phyloP scores from a whole-genome alignment of 2,797 vertebrate genomes.

The Pseudochirops corinnae region DNA sequence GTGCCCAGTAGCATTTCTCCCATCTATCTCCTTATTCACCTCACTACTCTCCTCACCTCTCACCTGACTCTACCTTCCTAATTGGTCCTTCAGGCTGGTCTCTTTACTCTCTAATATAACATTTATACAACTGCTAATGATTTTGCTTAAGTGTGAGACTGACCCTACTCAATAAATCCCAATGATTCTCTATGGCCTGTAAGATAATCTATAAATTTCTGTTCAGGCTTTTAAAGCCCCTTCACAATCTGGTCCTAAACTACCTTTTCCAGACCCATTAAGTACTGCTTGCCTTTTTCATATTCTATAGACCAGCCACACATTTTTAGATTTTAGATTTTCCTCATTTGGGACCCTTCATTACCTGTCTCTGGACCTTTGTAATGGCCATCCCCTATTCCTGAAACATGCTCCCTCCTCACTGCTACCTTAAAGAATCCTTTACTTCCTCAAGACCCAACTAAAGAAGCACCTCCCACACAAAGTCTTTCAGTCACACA shows the following conservation, averaged over 20 bases:
- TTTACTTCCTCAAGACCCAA: not conserved
- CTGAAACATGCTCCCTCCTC: not conserved
- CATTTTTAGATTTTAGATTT: too few relatives aligned
- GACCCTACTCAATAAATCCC: not conserved
- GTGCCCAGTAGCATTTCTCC: not conserved
- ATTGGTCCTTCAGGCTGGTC: not conserved
- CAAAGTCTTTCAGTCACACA: not conserved
- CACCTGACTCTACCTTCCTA: not conserved
- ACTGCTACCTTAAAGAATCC: not conserved
- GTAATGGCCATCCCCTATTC: not conserved
- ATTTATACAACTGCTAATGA: not conserved
- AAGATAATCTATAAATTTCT: not conserved
- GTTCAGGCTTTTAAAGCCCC: not conserved
- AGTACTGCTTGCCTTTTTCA: not conserved
- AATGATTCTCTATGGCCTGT: not conserved
- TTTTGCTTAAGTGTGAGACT: not conserved
- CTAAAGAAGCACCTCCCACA: not conserved
- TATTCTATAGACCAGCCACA: not conserved
- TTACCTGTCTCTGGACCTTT: not conserved
- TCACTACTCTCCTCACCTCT: not conserved
- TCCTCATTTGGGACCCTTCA: not conserved
- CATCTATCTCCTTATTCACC: not conserved
- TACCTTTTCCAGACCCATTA: not conserved
- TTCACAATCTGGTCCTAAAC: not conserved
- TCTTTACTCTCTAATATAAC: not conserved